Base-by-base conservation (phyloP, 2,888 invertebrate species). In the Trilocha varians region DNA sequence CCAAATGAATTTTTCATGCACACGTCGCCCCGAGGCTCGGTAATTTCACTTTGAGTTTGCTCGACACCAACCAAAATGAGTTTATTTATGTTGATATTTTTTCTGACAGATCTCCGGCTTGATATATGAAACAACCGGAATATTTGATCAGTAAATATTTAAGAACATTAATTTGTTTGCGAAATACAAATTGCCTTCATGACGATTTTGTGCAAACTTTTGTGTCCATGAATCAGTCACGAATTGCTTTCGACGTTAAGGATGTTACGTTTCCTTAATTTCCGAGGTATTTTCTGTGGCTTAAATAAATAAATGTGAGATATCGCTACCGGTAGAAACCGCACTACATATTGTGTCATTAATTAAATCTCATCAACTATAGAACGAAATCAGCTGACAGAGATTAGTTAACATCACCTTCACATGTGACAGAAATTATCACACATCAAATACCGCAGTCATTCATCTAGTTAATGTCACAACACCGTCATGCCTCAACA, bases 1-100 rank as follows among this genome's bases (percentile, higher is more conserved):
- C 59, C 63, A 68, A 75, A 85, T 85, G 83, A 85, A 85, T 84
- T 84, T 85, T 85, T 84, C 83, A 85, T 83, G 74, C 76, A 70
- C 77, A 79, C 78, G 74, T 70, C 73, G 72, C 69, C 64, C 61
- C 58, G 64, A 69, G 78, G 68, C 65, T 64, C 68, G 72, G 80
- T 80, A 80, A 83, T 83, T 83, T 84, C 79, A 83, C 79, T 84
- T 83, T 78, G 78, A 77, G 71, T 73, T 72, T 65, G 70, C 73
- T 69, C 62, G 61, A 62, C 65, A 70, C 70, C 66, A 64, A 57
- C 67, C 62, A 67, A 72, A 74, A 78, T 76, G 75, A 71, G 71
- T 74, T 79, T 78, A 72, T 79, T 79, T 74, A 69, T 72, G 70
- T 71, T 69, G 60, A 57, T 69, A 57, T 67, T 59, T 57, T 38